Conservation (phyloP, 2,113 vertebrate genomes). For the Otocyon megalotis region DNA sequence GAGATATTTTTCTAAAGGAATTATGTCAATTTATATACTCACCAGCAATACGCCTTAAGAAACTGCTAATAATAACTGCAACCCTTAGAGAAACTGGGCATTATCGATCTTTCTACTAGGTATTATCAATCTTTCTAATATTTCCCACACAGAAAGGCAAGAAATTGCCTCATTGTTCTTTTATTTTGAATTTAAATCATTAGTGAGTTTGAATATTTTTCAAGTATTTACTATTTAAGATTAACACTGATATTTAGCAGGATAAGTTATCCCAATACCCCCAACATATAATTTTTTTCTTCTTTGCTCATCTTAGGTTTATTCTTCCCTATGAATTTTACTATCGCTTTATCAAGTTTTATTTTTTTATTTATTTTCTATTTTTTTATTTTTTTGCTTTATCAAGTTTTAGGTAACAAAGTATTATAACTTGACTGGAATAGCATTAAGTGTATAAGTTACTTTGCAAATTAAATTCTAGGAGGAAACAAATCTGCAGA, state of each 20-base stretch:
- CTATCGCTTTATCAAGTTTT: background rate
- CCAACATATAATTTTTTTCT: background rate
- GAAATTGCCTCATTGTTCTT: background rate
- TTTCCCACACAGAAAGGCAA: background rate
- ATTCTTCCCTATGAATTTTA: background rate
- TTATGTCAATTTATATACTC: background rate
- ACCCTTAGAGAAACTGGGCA: background rate
- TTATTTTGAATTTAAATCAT: conserved; percentile 27
- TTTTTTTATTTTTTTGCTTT: no score
- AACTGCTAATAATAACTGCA: background rate
- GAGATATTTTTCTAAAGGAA: background rate
- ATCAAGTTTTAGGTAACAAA: conserved; percentile 23
- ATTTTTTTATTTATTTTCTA: no score
- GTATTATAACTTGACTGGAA: background rate
- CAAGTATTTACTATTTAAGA: conserved; percentile 21
- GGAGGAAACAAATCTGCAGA: background rate
- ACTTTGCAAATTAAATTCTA: background rate
- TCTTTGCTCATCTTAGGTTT: background rate
- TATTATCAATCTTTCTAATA: background rate
- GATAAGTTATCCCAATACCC: background rate
- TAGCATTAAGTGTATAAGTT: background rate
- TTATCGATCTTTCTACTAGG: background rate
- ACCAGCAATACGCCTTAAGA: background rate
- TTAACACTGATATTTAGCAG: background rate
- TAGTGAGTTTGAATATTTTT: background rate